phyloP scores from a whole-genome alignment of 2,113 vertebrate genomes.

The Cavia porcellus region DNA sequence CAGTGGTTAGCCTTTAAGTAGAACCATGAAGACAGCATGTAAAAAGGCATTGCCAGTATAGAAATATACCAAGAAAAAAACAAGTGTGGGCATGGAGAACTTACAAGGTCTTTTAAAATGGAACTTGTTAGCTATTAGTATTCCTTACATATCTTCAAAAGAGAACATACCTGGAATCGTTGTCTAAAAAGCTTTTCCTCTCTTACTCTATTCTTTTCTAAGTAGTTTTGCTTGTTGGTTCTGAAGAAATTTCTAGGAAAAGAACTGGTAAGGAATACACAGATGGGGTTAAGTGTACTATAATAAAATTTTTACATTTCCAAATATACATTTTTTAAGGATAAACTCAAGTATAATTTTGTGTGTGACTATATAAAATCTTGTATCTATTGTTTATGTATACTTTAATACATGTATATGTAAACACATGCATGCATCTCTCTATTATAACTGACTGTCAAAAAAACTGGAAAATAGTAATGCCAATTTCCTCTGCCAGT shows the following conservation, averaged over 20 bases:
- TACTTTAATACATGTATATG: neutral
- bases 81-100: neutral
- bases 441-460: neutral
- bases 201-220: constrained; percentile 85
- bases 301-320: constrained; percentile 14
- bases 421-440: neutral
- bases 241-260: constrained; percentile 84
- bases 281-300: neutral
- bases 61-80: neutral
- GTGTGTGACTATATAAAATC: neutral
- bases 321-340: neutral
- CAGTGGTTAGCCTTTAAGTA: neutral
- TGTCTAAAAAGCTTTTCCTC: constrained; percentile 89
- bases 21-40: neutral
- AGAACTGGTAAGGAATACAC: constrained; percentile 64
- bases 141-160: neutral
- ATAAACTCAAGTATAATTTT: constrained; percentile 35
- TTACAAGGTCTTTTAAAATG: neutral
- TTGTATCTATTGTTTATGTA: neutral
- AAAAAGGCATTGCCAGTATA: neutral
- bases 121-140: neutral
- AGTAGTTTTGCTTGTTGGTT: constrained; percentile 76
- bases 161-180: constrained; percentile 86
- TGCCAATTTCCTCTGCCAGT: neutral
- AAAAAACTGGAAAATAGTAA: neutral